phyloP scores from a whole-genome alignment of 2,113 vertebrate species.

The Trichomycterus rosablanca region DNA sequence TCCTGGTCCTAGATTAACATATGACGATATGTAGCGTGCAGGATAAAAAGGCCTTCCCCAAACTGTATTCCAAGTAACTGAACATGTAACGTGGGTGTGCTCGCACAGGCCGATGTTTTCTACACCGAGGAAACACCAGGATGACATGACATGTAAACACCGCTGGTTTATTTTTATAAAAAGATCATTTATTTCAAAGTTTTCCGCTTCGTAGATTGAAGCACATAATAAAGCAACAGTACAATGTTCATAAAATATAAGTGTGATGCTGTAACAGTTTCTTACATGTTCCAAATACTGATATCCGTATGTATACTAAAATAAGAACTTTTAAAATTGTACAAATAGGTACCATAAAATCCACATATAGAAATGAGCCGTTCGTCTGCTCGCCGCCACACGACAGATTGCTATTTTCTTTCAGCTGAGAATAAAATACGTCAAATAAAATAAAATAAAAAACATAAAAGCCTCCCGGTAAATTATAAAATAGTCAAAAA shows the following conservation, averaged over 20 bases:
- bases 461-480: conserved; percentile 44
- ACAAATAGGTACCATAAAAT: conserved; percentile 99
- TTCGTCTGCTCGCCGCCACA: conserved; percentile 79
- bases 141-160: too few relatives aligned
- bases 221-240: conserved; percentile 99
- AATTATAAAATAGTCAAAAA: conserved; percentile 60
- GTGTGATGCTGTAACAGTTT: conserved; percentile 98
- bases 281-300: conserved; percentile 98
- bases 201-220: conserved; percentile 94
- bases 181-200: conserved; percentile 97
- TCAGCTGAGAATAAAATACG: conserved; percentile 88
- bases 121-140: too few relatives aligned
- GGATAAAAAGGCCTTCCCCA: too few relatives aligned
- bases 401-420: conserved; percentile 79
- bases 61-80: too few relatives aligned
- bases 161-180: conserved; percentile 70
- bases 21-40: too few relatives aligned
- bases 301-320: conserved; percentile 99
- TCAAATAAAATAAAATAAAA: conserved; percentile 51
- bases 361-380: conserved; percentile 97
- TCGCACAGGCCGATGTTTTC: too few relatives aligned
- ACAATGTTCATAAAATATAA: conserved; percentile 99
- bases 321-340: conserved; percentile 99
- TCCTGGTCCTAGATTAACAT: neutral
- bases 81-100: too few relatives aligned